Conservation (phyloP, 2,888 invertebrate species). For the Ichneumon xanthorius region DNA sequence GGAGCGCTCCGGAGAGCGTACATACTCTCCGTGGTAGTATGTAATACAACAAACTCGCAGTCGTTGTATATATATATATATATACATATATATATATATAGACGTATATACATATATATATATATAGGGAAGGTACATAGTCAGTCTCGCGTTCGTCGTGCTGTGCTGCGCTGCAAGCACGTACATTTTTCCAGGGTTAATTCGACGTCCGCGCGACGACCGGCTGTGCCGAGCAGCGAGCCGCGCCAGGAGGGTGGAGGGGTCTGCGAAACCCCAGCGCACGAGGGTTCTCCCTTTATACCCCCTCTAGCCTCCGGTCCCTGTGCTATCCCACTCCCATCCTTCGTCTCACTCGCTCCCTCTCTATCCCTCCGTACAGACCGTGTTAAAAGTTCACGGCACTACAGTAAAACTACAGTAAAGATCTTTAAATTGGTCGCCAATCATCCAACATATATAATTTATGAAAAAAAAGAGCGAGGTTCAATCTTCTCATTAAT, state of each 20-base stretch:
- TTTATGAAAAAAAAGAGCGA: neutral
- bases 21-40: slow-evolving; percentile 24
- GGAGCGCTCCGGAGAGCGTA: slow-evolving; percentile 42
- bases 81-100: slow-evolving; percentile 4
- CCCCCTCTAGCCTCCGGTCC: slow-evolving; percentile 57
- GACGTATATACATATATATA: slow-evolving; percentile 13
- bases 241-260: slow-evolving; percentile 72
- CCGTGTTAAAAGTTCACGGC: slow-evolving; percentile 30
- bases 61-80: neutral
- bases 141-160: slow-evolving; percentile 50
- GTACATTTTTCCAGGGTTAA: slow-evolving; percentile 80
- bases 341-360: slow-evolving; percentile 47
- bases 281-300: slow-evolving; percentile 76
- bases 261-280: slow-evolving; percentile 80
- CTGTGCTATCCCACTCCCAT: slow-evolving; percentile 59
- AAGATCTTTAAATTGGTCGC: neutral
- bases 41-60: slow-evolving; percentile 21
- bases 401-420: neutral
- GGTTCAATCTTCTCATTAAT: neutral
- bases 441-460: neutral
- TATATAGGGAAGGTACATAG: neutral
- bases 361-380: slow-evolving; percentile 55
- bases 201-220: slow-evolving; percentile 78
- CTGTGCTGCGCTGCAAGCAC: slow-evolving; percentile 62
- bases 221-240: slow-evolving; percentile 57